Percentiles rank a stretch among this genome's conserved stretches.
phyloP scores from a whole-genome alignment of 2,113 vertebrate genomes.

The Plecotus auritus region DNA sequence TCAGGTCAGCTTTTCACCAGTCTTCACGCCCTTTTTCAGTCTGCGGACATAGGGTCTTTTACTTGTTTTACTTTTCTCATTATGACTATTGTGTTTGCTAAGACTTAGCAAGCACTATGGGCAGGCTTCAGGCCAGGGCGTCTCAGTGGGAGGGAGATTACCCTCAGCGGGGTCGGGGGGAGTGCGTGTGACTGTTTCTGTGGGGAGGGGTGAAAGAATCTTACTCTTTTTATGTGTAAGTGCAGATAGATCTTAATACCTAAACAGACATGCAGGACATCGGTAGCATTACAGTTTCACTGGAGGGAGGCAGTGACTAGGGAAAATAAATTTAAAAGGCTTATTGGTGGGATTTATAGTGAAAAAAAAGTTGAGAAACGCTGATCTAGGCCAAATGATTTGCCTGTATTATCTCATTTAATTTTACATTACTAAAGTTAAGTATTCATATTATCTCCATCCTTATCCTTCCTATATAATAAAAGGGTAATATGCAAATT shows the following conservation, averaged over 20 bases:
- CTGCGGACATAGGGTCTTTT: background rate
- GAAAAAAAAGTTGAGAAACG: background rate
- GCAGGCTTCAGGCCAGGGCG: background rate
- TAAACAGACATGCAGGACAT: background rate
- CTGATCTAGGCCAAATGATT: background rate
- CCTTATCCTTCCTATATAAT: no score
- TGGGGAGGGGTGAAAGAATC: background rate
- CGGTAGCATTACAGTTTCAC: background rate
- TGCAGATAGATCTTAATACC: background rate
- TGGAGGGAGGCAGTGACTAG: background rate
- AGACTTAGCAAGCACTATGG: background rate
- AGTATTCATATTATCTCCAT: background rate
- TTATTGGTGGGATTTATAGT: background rate
- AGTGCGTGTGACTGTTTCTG: background rate
- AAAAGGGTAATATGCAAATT: no score
- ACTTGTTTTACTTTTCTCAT: background rate
- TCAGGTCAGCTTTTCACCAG: background rate
- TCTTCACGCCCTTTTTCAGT: background rate
- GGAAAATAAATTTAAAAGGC: background rate
- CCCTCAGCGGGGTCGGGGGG: background rate
- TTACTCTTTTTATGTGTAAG: background rate
- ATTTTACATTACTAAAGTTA: background rate
- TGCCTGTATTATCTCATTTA: conserved; percentile 10
- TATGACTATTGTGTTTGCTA: background rate
- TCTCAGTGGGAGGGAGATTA: background rate